These are phyloP conservation scores for Aythya fuligula DNA, from an alignment of 2,797 vertebrate species.

Conservation along the genomic window DNA sequence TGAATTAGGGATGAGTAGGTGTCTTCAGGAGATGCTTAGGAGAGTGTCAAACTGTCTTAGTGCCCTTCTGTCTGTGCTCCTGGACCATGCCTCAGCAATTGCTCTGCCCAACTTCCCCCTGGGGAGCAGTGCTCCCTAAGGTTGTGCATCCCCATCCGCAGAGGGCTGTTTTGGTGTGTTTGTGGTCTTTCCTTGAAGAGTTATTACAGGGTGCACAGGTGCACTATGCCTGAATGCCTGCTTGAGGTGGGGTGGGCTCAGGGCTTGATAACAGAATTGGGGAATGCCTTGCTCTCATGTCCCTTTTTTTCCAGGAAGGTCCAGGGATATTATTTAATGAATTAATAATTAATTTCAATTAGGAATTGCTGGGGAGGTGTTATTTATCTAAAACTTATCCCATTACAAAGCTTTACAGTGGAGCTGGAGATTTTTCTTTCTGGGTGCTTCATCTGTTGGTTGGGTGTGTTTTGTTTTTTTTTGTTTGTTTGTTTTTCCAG, in stretches of 20 bases:
- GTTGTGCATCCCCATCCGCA: background rate
- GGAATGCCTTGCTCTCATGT: background rate
- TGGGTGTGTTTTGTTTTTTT: background rate
- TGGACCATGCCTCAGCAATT: background rate
- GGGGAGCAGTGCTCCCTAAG: background rate
- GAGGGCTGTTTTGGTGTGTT: background rate
- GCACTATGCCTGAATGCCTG: background rate
- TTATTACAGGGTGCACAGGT: background rate
- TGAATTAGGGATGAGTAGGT: background rate
- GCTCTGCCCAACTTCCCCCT: background rate
- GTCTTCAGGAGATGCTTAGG: background rate
- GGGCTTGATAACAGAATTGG: background rate
- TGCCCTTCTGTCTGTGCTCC: background rate
- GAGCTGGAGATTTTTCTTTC: background rate
- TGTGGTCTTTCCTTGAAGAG: background rate
- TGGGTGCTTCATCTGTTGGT: background rate
- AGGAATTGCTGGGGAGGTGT: background rate
- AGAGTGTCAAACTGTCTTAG: background rate
- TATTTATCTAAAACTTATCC: background rate
- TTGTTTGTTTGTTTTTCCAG: background rate
- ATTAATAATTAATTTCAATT: background rate
- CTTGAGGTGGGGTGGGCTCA: background rate
- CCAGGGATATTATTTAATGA: background rate
- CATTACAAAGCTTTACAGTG: background rate
- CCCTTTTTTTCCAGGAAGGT: background rate